Evolutionary conservation across 2,797 vertebrate species (phyloP), one percentile per base, ranked within the genome.

Genomic region (Danio aesculapii): DNA sequence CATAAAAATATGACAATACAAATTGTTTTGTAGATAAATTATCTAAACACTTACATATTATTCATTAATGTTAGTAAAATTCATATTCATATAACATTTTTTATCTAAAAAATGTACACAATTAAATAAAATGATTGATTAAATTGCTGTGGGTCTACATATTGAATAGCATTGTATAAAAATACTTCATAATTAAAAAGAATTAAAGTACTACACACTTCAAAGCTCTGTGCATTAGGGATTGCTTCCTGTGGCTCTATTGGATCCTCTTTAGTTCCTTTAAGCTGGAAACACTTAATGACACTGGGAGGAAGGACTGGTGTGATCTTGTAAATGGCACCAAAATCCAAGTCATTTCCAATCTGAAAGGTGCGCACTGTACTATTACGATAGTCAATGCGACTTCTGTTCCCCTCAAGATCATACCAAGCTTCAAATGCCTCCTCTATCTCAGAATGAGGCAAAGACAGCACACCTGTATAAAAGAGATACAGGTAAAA

Each of bases 401-500:
- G 86, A 88, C 95, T 96, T 84, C 92, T 93, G 30, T 91, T 91
- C 8, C 91, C 91, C 0, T 89, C 81, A 0, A 89, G 70, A 84
- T 96, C 93, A 55, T 95, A 94, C 95, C 94, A 96, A 88, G 91
- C 94, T 87, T 97, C 95, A n/a, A 95, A 95, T 0, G 93, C 95
- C 87, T 97, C 95, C 85, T 93, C 88, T 0, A 96, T 95, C 85
- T 96, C 93, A 6, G 94, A 94, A 0, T 95, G 95, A 46, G 94
- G 94, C 49, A 96, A 90, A 1, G 83, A 93, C 66, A 96, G 94
- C 84, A 95, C 78, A 19, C 94, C 95, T 95, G 88, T n/a, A 85
- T 75, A 71, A 62, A 61, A 71, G 9, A 8, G 2, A 47, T 5
- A 62, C 44, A 4, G 6, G 11, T 13, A 63, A 16, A 14, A 12